phyloP scores from a whole-genome alignment of 2,797 vertebrate species.

The Brotula barbata region DNA sequence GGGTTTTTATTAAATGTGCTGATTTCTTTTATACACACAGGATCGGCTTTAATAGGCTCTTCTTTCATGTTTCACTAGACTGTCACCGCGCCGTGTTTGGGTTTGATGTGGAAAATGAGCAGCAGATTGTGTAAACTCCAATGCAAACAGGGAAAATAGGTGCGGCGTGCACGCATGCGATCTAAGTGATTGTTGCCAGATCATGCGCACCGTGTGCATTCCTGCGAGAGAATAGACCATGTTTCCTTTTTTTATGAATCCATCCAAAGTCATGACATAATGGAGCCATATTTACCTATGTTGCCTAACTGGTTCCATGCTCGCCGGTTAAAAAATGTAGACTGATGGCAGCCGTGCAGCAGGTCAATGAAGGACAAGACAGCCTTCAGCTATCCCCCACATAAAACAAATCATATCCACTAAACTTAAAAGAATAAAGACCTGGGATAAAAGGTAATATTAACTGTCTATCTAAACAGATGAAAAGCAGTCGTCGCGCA shows the following conservation, averaged over 20 bases:
- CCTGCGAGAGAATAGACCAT: constrained; percentile 46
- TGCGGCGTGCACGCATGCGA: constrained; percentile 70
- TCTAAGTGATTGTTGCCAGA: constrained; percentile 69
- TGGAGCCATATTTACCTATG: constrained; percentile 44
- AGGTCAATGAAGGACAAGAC: constrained; percentile 65
- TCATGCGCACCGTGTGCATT: constrained; percentile 61
- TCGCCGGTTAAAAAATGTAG: constrained; percentile 42
- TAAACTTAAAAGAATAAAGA: constrained; percentile 67
- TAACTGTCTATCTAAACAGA: constrained; percentile 73
- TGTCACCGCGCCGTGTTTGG: constrained; percentile 66
- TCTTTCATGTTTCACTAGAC: constrained; percentile 70
- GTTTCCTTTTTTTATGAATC: constrained; percentile 56
- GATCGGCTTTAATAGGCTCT: constrained; percentile 61
- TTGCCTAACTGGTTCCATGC: constrained; percentile 61
- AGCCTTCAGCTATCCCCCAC: constrained; percentile 64
- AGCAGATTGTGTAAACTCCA: constrained; percentile 66
- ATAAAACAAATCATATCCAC: constrained; percentile 74
- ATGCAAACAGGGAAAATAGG: constrained; percentile 66
- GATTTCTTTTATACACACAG: constrained; percentile 63
- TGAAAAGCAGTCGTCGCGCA: constrained; percentile 60
- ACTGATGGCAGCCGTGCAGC: constrained; percentile 45
- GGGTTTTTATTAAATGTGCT: constrained; percentile 66
- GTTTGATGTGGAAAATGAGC: constrained; percentile 73
- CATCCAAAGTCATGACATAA: constrained; percentile 53
- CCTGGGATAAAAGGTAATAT: constrained; percentile 73